A percentile compares a stretch with the other conserved stretches of the same genome.
These are phyloP conservation scores for Helicoverpa zea DNA, from an alignment of 1,140 invertebrate species.

Conservation along the genomic window DNA sequence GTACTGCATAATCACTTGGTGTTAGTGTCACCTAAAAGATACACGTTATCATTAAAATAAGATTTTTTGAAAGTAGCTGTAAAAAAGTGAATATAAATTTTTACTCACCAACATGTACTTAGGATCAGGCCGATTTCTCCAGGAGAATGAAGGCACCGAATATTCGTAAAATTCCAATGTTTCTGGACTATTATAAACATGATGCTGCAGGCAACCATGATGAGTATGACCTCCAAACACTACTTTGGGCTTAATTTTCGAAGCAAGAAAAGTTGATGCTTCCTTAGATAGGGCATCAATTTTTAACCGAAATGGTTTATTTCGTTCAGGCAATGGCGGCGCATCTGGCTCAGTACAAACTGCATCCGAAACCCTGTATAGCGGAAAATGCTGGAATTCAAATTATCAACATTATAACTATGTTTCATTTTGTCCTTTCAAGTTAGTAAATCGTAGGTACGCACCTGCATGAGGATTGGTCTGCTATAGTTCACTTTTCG, in stretches of 20 bases:
- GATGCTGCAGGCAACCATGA: conserved; percentile 91
- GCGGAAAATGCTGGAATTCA: conserved; percentile 96
- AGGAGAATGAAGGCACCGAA: conserved; percentile 97
- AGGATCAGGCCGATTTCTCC: conserved; percentile 97
- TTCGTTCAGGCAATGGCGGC: conserved; percentile 89
- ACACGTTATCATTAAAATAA: conserved; percentile 10
- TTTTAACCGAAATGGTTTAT: conserved; percentile 90
- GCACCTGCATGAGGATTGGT: conserved; percentile 76
- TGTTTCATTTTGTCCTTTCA: neutral
- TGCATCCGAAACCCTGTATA: conserved; percentile 95
- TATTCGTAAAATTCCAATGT: conserved; percentile 87
- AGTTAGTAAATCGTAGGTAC: neutral
- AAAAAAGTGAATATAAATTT: neutral
- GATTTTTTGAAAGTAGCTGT: neutral
- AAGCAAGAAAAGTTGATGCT: conserved; percentile 91
- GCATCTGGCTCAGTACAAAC: conserved; percentile 94
- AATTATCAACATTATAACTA: neutral
- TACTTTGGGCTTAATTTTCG: conserved; percentile 93
- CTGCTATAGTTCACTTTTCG: conserved; percentile 64
- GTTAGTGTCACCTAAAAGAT: conserved; percentile 73
- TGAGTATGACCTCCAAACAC: conserved; percentile 97
- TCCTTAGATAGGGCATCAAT: conserved; percentile 96
- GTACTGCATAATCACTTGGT: conserved; percentile 64
- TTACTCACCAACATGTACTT: conserved; percentile 94
- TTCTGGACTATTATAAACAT: conserved; percentile 77